Base-by-base conservation (phyloP, 2,113 vertebrate species). In the Perca fluviatilis region DNA sequence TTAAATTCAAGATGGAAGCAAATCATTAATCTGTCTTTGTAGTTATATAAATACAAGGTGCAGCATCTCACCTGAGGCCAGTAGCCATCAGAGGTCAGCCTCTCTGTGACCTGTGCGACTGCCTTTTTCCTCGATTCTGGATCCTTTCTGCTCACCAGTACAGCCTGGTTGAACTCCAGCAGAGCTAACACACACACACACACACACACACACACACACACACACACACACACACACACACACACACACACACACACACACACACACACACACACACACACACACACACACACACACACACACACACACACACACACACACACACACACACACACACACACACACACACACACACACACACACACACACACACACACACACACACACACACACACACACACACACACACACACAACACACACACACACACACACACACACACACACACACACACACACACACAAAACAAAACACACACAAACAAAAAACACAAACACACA, bases 81-180 rank as follows among this genome's bases (percentile, higher is more conserved):
- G 94, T 90, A 93, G 53, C 96, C 97, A 3, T 92, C 62, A 1
- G 97, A 97, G 43, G 94, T 96, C 33, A 97, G 91, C 75, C 97
- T 94, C 84, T 96, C 95, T 2, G 87, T 94, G 79, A 98, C 92
- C 90, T 97, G 95, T 16, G 95, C 72, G 0, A 96, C 96, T 1
- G 96, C 96, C 80, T 93, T 95, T 60, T 91, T 96, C 25, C 97
- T 95, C 2, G 97, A 98, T 60, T 97, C 95, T 0, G 96, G 96
- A 74, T 97, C 97, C 2, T 95, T 96, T 30, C 97, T 91, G 84
- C 94, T 97, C 49, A 98, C 97, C 0, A 98, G 6, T 84, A 98
- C 96, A 0, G 97, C 83, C 92, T 98, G 97, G 89, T 97, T 98
- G 69, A 96, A 98, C 88, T 96, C 96, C 73, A 98, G 91, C 49